Conservation (phyloP, 2,113 vertebrate species). For the Zapornia atra region DNA sequence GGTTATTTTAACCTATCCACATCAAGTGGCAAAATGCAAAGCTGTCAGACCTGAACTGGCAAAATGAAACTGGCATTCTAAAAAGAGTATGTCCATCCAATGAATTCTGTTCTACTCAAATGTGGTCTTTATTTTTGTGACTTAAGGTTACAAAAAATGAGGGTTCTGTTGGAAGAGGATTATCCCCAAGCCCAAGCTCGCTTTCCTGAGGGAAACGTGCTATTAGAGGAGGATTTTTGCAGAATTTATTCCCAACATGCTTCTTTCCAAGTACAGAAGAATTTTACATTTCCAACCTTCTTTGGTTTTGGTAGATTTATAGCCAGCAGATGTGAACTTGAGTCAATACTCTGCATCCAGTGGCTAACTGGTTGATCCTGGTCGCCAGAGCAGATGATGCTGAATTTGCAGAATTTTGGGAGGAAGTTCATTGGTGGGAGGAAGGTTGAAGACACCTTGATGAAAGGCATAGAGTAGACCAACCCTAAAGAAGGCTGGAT, state of each 20-base stretch:
- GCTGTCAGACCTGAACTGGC: not conserved
- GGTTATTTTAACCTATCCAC: not conserved
- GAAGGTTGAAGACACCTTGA: not conserved
- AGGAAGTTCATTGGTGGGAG: not conserved
- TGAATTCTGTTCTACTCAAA: not conserved
- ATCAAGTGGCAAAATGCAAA: slow-evolving; percentile 17
- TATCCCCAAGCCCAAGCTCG: not conserved
- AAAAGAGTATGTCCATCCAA: not conserved
- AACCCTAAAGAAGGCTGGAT: not conserved
- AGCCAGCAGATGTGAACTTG: not conserved
- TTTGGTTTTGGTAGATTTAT: not conserved
- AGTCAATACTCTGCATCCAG: not conserved
- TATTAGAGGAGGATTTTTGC: not conserved
- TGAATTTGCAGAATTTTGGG: not conserved
- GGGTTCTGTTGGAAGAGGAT: not conserved
- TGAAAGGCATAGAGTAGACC: not conserved
- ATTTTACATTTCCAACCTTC: not conserved
- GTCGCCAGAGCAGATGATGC: not conserved
- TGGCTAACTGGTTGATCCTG: not conserved
- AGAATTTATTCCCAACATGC: not conserved
- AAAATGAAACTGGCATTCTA: not conserved
- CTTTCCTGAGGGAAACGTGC: not conserved
- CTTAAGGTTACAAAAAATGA: not conserved
- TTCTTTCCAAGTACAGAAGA: not conserved
- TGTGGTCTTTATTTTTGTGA: not conserved